Base-by-base conservation (phyloP, 2,113 vertebrate species). In the Turnix velox region DNA sequence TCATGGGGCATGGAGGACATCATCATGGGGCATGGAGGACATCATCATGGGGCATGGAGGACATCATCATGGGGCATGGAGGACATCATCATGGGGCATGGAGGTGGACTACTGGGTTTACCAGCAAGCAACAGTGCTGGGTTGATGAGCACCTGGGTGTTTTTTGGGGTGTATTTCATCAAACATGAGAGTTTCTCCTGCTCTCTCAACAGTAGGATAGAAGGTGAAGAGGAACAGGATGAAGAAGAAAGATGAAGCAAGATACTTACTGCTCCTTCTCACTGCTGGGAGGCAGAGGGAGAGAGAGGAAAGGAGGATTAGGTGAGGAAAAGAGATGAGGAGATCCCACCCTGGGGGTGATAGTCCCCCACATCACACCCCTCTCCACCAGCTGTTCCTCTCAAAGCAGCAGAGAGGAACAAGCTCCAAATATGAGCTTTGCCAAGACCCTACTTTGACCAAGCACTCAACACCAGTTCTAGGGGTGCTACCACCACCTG, bases 221-320 rank as follows among this genome's bases (percentile, higher is more conserved):
- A 42, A 39, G 37, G 31, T 6, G 35, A 85, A 66, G 42, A 68
- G 55, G 42, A 84, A 74, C 3, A 72, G n/a, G 24, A 5, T 8
- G 35, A 74, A 92, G n/a, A 66, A 9, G 25, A n/a, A 17, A 31
- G 28, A 43, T 18, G 13, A 42, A 66, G 18, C 3, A 6, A 57
- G 95, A 82, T 98, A 99, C 99, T 99, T 96, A 99, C 99, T 98
- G 98, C 87, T 99, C 98, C 96, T 99, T 98, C 92, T 98, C 98
- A 25, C 99, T 98, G 97, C 88, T 92, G 87, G 94, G 61, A 94
- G 52, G 97, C 96, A 95, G 78, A 94, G 74, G 66, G 80, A 66
- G 90, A 75, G 90, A 88, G 87, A 92, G 16, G 63, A 18, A 48
- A 90, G 9, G 19, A 48, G 51, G 65, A 68, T 92, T 79, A 81